Conservation (phyloP, 2,113 vertebrate genomes). For the Stigmatopora argus region DNA sequence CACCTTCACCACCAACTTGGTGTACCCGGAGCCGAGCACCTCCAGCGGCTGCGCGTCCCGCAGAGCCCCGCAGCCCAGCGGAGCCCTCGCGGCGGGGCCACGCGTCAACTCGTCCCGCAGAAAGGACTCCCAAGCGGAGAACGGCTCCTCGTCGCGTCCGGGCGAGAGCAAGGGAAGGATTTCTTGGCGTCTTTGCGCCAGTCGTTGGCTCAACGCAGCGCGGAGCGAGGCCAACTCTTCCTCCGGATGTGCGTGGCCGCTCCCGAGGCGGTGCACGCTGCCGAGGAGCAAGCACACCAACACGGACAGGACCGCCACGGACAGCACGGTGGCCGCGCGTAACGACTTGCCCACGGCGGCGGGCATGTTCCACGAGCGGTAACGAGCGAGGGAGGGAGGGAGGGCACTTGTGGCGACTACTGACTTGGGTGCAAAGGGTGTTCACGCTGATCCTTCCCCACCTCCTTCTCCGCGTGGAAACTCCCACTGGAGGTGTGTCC, state of each 20-base stretch:
- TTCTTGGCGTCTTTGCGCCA: slow-evolving; percentile 64
- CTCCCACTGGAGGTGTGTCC: slow-evolving; percentile 69
- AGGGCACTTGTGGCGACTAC: slow-evolving; percentile 2
- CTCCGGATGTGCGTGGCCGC: slow-evolving; percentile 33
- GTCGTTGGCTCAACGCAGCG: slow-evolving; percentile 54
- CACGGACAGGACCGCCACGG: slow-evolving; percentile 64
- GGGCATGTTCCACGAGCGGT: slow-evolving; percentile 42
- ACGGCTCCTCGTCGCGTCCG: background rate
- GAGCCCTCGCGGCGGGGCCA: slow-evolving; percentile 20
- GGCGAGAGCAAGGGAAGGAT: slow-evolving; percentile 58
- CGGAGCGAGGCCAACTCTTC: slow-evolving; percentile 41
- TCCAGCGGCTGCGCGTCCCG: slow-evolving; percentile 54
- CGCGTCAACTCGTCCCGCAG: slow-evolving; percentile 47
- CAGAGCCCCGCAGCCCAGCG: slow-evolving; percentile 72
- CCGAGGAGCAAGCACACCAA: slow-evolving; percentile 61
- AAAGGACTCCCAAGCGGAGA: slow-evolving; percentile 21
- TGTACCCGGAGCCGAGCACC: slow-evolving; percentile 74
- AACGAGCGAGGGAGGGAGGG: slow-evolving; percentile 9
- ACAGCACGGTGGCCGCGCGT: slow-evolving; percentile 60
- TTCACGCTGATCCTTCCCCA: slow-evolving; percentile 34
- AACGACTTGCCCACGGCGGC: slow-evolving; percentile 58
- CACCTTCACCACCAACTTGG: slow-evolving; percentile 68
- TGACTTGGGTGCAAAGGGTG: slow-evolving; percentile 16
- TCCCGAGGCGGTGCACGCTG: slow-evolving; percentile 65
- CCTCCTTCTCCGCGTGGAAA: slow-evolving; percentile 49